phyloP scores from a whole-genome alignment of 2,113 vertebrate species.

The Gambusia affinis region DNA sequence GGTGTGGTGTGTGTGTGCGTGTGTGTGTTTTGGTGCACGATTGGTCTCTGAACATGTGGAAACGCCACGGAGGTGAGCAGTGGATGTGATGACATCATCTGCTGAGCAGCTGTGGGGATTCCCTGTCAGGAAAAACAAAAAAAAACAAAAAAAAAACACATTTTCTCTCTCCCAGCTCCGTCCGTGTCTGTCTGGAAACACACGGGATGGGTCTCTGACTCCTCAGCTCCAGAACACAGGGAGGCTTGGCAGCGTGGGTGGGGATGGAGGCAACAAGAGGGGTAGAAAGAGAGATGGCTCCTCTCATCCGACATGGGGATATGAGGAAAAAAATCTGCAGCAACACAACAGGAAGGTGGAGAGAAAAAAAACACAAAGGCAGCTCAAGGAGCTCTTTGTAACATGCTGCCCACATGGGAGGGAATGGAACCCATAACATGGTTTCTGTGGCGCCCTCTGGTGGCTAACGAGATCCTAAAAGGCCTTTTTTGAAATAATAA shows the following conservation, averaged over 20 bases:
- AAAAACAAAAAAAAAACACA: not conserved
- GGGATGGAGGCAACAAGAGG: not conserved
- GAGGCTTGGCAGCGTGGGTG: conserved; percentile 23
- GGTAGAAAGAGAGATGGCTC: conserved; percentile 17
- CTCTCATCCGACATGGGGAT: conserved; percentile 36
- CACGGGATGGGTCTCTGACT: conserved; percentile 32
- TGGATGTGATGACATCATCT: conserved; percentile 64
- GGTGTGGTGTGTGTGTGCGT: conserved; percentile 29
- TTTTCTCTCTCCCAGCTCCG: conserved; percentile 39
- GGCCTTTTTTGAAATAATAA: conserved; percentile 41
- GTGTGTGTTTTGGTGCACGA: conserved; percentile 1
- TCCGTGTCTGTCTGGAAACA: conserved; percentile 32
- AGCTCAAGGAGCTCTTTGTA: conserved; percentile 36
- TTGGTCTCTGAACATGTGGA: conserved; percentile 65
- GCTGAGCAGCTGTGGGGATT: conserved; percentile 72
- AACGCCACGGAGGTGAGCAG: conserved; percentile 67
- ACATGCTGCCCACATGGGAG: conserved; percentile 17
- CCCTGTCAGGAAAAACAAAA: conserved; percentile 60
- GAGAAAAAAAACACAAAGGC: conserved; percentile 1
- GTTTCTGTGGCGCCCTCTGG: conserved; percentile 53
- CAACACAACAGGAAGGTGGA: conserved; percentile 26
- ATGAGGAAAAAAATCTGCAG: conserved; percentile 21
- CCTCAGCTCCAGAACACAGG: conserved; percentile 15
- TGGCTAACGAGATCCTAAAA: conserved; percentile 34
- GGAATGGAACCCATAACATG: conserved; percentile 13